Percentiles rank a stretch among this genome's conserved stretches.
phyloP scores from a whole-genome alignment of 2,888 invertebrate genomes.

The Ypsolopha sequella region DNA sequence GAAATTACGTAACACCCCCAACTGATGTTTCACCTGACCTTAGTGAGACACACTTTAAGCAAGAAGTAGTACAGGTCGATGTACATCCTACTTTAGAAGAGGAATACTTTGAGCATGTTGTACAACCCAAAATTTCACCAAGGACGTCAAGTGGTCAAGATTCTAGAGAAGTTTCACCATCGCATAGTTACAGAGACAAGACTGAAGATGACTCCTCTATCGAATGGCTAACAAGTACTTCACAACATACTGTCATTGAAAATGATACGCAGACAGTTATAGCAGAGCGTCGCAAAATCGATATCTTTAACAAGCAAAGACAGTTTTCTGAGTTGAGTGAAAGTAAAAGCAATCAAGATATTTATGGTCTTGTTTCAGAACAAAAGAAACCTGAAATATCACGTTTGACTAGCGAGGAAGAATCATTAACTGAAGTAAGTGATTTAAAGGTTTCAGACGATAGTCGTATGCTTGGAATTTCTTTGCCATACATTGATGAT shows the following conservation, averaged over 20 bases:
- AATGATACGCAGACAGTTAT: slow-evolving; percentile 74
- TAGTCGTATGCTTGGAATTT: slow-evolving; percentile 55
- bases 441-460: slow-evolving; percentile 70
- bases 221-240: slow-evolving; percentile 56
- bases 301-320: slow-evolving; percentile 70
- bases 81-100: slow-evolving; percentile 48
- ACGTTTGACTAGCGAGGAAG: slow-evolving; percentile 74
- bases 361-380: slow-evolving; percentile 32
- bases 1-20: slow-evolving; percentile 67
- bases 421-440: slow-evolving; percentile 76
- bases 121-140: background rate
- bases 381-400: slow-evolving; percentile 60
- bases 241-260: slow-evolving; percentile 54
- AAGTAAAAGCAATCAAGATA: slow-evolving; percentile 47
- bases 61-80: slow-evolving; percentile 62
- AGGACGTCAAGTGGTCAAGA: slow-evolving; percentile 8
- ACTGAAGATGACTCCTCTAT: slow-evolving; percentile 61
- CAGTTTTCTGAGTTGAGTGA: slow-evolving; percentile 54
- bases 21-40: slow-evolving; percentile 36
- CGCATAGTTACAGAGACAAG: slow-evolving; percentile 51
- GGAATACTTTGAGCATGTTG: slow-evolving; percentile 14
- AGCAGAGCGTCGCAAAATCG: slow-evolving; percentile 72
- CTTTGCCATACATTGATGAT: slow-evolving; percentile 65
- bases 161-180: slow-evolving; percentile 39
- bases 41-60: slow-evolving; percentile 55